phyloP scores from a whole-genome alignment of 2,113 vertebrate species.

The Stictonetta naevosa region DNA sequence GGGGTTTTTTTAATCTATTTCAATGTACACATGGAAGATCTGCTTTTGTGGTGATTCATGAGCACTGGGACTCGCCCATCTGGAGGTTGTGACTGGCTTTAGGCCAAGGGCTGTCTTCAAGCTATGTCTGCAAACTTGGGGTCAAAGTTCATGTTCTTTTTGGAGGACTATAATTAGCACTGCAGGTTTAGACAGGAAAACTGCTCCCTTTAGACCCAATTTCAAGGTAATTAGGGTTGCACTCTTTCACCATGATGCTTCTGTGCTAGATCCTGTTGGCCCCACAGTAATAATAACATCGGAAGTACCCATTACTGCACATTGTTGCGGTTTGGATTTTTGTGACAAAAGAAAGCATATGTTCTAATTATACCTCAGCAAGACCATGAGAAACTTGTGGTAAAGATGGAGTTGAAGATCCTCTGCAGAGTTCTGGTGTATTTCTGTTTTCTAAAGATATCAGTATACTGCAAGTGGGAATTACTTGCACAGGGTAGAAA shows the following conservation, averaged over 20 bases:
- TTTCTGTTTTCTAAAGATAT: not conserved
- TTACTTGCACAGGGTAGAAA: not conserved
- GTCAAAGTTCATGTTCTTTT: slow-evolving; percentile 4
- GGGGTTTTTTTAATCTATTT: not conserved
- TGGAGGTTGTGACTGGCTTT: not conserved
- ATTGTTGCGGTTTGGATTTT: slow-evolving; percentile 2
- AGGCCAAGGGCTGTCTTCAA: not conserved
- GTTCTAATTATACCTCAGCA: not conserved
- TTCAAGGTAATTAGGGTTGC: slow-evolving; percentile 7
- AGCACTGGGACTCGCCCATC: not conserved
- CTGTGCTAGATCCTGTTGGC: not conserved
- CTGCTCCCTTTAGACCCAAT: not conserved
- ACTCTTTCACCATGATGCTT: not conserved
- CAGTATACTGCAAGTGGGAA: not conserved
- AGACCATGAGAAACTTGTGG: not conserved
- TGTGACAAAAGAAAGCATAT: not conserved
- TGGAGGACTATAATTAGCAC: slow-evolving; percentile 17
- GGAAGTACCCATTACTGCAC: not conserved
- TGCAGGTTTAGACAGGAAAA: slow-evolving; percentile 19
- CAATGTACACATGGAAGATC: not conserved
- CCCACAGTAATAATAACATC: not conserved
- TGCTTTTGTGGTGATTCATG: not conserved
- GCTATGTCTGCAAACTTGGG: not conserved
- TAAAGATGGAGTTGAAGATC: not conserved
- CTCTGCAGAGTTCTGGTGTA: not conserved